These are phyloP conservation scores for Stenopsyche tienmushanensis DNA, from an alignment of 1,140 invertebrate genomes.

Conservation along the genomic window DNA sequence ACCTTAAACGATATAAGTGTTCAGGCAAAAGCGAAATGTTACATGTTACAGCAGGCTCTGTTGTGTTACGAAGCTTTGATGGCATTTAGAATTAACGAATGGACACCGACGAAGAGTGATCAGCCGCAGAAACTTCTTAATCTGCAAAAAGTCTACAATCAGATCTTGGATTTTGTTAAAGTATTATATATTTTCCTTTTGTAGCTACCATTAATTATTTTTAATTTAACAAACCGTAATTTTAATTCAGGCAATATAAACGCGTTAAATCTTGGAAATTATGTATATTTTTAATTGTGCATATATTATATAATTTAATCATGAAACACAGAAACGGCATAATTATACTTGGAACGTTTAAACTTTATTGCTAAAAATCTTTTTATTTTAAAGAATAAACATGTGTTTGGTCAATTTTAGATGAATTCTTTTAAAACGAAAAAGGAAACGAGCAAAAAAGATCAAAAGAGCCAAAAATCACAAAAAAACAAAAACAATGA, in stretches of 20 bases:
- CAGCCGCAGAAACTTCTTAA: constrained; percentile 47
- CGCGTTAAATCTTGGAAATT: too few species aligned
- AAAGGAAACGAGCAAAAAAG: constrained; percentile 45
- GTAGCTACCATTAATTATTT: background rate
- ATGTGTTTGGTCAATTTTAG: too few species aligned
- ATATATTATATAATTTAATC: too few species aligned
- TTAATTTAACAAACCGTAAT: background rate
- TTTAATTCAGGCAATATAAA: too few species aligned
- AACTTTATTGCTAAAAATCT: too few species aligned
- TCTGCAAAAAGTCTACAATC: constrained; percentile 52
- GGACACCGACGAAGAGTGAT: constrained; percentile 27
- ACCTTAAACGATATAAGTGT: constrained; percentile 51
- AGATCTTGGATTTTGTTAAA: constrained; percentile 52
- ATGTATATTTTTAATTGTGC: too few species aligned
- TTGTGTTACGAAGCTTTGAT: constrained; percentile 57
- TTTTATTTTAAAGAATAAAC: too few species aligned
- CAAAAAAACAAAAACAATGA: constrained; percentile 45
- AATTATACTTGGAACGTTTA: too few species aligned
- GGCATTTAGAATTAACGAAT: constrained; percentile 49
- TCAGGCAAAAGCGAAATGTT: constrained; percentile 52
- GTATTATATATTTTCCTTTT: constrained; percentile 39
- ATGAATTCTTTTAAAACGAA: constrained; percentile 48
- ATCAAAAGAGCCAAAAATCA: constrained; percentile 15
- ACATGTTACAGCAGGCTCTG: constrained; percentile 50
- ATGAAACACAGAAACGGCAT: too few species aligned